Evolutionary conservation across 2,888 invertebrate genomes (phyloP), one percentile per base, ranked within the genome.

Genomic region (Caenorhabditis auriculariae): DNA sequence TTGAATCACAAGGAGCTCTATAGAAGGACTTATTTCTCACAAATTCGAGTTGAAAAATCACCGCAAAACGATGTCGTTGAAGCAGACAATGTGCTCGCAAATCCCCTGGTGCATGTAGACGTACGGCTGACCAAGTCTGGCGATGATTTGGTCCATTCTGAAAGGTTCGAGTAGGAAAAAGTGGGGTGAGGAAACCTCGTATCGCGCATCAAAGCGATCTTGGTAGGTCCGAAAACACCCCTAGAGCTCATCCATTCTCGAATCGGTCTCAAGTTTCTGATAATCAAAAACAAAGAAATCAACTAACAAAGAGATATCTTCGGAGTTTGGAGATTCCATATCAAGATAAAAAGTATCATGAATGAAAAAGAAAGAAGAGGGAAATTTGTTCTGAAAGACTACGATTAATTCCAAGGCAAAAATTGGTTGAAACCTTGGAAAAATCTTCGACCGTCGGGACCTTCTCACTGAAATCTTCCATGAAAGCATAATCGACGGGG

Each of bases 71-170:
- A 89, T 85, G 81, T 91, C 90, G 0, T 89, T 88, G 82, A 94
- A 88, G 0, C 88, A 86, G 76, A 94, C 86, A 2, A 93, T 82
- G 83, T 95, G 95, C 83, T 95, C 93, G 83, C 94, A 95, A 78
- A 88, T 87, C 7, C 91, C 93, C 82, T 91, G 91, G 84, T 95
- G 95, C 60, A 89, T 86, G 84, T 90, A 95, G 0, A 95, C 86
- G 86, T 88, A 89, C 0, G 89, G 89, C 77, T 87, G 87, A 0
- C 90, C 90, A 5, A 88, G 80, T 39, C 86, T 83, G 5, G 87
- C 80, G 6, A 78, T 83, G 19, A 89, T 49, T 49, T 39, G 9
- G 9, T 39, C n/a, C 6, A 7, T 26, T 4, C 27, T 19, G 17
- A 15, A 15, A 41, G 41, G 17, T 12, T 7, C 15, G 15, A 15